Evolutionary conservation across 2,888 invertebrate genomes (phyloP).

Genomic region (Acholoe squamosa): DNA sequence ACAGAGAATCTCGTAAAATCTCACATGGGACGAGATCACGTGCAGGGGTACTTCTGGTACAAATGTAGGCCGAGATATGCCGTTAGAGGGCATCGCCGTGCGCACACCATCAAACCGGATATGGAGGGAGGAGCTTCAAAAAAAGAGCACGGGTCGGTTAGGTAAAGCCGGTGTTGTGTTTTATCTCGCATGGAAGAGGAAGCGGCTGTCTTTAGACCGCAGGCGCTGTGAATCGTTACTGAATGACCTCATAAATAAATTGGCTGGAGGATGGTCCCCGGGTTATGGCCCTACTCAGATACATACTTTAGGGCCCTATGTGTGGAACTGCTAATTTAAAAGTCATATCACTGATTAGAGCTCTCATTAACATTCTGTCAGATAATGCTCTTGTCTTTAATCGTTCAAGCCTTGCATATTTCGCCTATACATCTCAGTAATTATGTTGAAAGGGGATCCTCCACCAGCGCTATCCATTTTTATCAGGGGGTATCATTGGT

Average conservation of each 20-base stretch:
- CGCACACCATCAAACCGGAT: neutral
- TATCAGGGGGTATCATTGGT: no score
- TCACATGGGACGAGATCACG: constrained; percentile 29
- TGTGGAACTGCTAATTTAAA: no score
- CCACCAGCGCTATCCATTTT: no score
- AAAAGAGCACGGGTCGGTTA: neutral
- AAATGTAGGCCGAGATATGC: neutral
- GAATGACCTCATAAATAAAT: neutral
- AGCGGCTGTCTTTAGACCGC: neutral
- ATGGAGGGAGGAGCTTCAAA: neutral
- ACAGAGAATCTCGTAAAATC: constrained; percentile 23
- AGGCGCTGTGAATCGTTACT: neutral
- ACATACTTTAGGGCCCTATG: no score
- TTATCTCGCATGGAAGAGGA: neutral
- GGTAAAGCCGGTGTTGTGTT: constrained; percentile 11
- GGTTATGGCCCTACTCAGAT: neutral
- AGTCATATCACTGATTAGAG: no score
- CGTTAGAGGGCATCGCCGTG: neutral
- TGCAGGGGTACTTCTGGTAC: constrained; percentile 8
- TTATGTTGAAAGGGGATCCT: no score
- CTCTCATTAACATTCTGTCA: no score
- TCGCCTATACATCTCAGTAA: no score
- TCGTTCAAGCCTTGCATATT: no score
- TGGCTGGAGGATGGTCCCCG: neutral
- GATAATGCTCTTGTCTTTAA: no score